These are phyloP conservation scores for Willowsia nigromaculata DNA, from an alignment of 2,888 invertebrate species.

Conservation along the genomic window DNA sequence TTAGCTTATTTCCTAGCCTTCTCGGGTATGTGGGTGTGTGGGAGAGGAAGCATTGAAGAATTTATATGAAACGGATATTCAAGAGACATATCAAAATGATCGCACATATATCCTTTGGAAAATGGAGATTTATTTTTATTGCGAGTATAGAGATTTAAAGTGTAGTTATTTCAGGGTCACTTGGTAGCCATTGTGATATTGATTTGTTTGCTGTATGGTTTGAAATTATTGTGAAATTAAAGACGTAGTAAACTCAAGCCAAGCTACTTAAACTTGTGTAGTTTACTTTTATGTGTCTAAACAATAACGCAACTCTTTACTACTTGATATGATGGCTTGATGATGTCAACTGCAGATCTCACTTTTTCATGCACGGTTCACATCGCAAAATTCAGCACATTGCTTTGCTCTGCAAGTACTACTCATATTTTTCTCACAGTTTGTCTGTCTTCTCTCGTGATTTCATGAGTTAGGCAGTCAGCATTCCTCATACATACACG, in stretches of 20 bases:
- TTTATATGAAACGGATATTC: too few species aligned
- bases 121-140: too few species aligned
- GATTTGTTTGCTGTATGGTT: too few species aligned
- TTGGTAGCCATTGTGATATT: too few species aligned
- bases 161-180: too few species aligned
- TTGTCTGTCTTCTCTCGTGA: neutral
- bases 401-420: neutral
- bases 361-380: neutral
- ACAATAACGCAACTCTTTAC: neutral
- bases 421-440: too few species aligned
- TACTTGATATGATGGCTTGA: neutral
- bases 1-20: neutral
- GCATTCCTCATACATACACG: neutral
- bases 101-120: neutral
- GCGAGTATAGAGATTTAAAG: too few species aligned
- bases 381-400: neutral
- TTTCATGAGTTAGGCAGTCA: too few species aligned
- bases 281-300: neutral
- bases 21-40: too few species aligned
- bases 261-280: neutral
- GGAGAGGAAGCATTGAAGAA: too few species aligned
- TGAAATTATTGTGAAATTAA: too few species aligned
- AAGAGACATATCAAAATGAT: neutral
- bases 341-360: neutral
- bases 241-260: neutral